Conservation (phyloP, 2,888 invertebrate genomes). For the Pandemis corylana region DNA sequence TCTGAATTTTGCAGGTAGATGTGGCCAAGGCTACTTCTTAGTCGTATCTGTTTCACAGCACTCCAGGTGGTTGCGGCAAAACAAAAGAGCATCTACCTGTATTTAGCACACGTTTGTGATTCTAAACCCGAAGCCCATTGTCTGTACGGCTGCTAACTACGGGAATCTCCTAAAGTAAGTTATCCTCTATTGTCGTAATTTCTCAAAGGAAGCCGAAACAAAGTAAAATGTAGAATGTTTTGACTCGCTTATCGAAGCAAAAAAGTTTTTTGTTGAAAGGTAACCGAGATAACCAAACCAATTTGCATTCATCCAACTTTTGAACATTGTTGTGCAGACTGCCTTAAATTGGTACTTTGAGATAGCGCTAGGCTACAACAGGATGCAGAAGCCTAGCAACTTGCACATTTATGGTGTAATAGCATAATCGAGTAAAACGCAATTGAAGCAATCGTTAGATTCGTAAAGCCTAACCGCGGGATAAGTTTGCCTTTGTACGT, state of each 20-base stretch:
- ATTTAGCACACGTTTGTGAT: conserved; percentile 51
- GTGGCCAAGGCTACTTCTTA: not conserved
- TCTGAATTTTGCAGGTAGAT: not conserved
- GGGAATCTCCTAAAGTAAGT: conserved; percentile 60
- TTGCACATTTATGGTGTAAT: not conserved
- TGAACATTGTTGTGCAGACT: not conserved
- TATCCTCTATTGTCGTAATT: conserved; percentile 58
- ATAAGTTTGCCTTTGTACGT: too few species aligned
- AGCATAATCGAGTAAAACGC: too few species aligned
- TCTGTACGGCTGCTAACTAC: conserved; percentile 57
- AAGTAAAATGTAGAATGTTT: conserved; percentile 49
- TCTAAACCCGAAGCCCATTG: conserved; percentile 53
- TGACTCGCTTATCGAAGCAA: conserved; percentile 60
- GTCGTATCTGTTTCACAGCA: not conserved
- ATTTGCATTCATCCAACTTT: conserved; percentile 3
- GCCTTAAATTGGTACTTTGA: not conserved
- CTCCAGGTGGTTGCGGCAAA: conserved; percentile 35
- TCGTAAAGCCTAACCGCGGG: too few species aligned
- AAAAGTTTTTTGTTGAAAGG: conserved; percentile 40
- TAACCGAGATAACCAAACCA: conserved; percentile 3
- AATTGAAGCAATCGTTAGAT: too few species aligned
- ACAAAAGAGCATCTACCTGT: conserved; percentile 42
- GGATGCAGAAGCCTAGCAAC: not conserved
- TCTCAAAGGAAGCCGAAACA: conserved; percentile 63
- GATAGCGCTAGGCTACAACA: not conserved